These are phyloP conservation scores for Micrasema longulum DNA, from an alignment of 1,140 invertebrate genomes.

Conservation along the genomic window DNA sequence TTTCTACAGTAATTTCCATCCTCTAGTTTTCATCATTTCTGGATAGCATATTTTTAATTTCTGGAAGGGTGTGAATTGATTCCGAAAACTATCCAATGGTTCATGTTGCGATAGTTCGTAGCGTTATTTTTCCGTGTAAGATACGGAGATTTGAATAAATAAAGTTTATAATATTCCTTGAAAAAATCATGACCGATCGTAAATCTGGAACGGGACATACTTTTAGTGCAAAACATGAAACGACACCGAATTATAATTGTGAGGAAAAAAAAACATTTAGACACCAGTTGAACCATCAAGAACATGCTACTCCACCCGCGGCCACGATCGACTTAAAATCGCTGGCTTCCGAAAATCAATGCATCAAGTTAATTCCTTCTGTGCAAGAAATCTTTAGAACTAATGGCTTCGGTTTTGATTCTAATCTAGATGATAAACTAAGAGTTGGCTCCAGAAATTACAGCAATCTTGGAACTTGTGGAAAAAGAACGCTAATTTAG, in stretches of 20 bases:
- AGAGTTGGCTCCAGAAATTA: slow-evolving; percentile 31
- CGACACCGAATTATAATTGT: slow-evolving; percentile 1
- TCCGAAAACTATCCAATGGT: too few relatives aligned
- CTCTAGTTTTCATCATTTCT: too few relatives aligned
- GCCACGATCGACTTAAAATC: slow-evolving; percentile 40
- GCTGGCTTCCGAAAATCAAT: slow-evolving; percentile 43
- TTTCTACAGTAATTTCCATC: too few relatives aligned
- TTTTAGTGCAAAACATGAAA: slow-evolving; percentile 15
- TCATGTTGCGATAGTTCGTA: too few relatives aligned
- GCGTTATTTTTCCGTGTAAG: too few relatives aligned
- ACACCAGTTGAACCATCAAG: background rate
- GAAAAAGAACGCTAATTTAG: slow-evolving; percentile 66
- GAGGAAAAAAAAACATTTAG: background rate
- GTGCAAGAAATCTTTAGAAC: slow-evolving; percentile 42
- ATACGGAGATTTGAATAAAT: too few relatives aligned
- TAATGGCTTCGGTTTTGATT: slow-evolving; percentile 37
- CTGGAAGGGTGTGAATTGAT: too few relatives aligned
- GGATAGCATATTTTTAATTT: too few relatives aligned
- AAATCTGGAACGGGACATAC: background rate
- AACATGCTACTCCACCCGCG: slow-evolving; percentile 16
- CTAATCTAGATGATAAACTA: slow-evolving; percentile 29
- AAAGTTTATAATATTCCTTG: too few relatives aligned
- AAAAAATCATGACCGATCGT: slow-evolving; percentile 9
- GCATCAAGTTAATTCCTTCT: slow-evolving; percentile 42
- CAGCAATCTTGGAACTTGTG: slow-evolving; percentile 57